A percentile compares a stretch with the other conserved stretches of the same genome.
phyloP scores from a whole-genome alignment of 2,888 invertebrate genomes.

The Lamproptera curius region DNA sequence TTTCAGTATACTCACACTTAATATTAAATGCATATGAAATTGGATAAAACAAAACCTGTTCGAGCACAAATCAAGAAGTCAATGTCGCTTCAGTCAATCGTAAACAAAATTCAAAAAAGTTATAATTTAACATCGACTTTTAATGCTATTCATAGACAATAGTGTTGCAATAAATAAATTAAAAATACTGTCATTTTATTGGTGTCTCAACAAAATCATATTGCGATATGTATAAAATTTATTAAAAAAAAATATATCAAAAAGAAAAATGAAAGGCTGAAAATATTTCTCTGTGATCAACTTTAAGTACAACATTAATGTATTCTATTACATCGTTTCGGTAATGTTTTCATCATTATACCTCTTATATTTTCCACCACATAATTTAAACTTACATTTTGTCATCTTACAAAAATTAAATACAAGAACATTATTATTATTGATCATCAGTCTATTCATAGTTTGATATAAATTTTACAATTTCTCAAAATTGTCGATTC shows the following conservation, averaged over 20 bases:
- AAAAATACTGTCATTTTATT: constrained; percentile 72
- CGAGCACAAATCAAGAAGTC: constrained; percentile 57
- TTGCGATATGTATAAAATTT: constrained; percentile 34
- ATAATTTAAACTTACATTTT: constrained; percentile 73
- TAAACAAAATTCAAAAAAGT: constrained; percentile 65
- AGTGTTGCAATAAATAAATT: constrained; percentile 65
- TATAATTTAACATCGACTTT: constrained; percentile 60
- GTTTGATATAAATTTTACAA: constrained; percentile 73
- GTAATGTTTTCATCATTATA: constrained; percentile 38
- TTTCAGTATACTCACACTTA: constrained; percentile 72
- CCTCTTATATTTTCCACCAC: constrained; percentile 49
- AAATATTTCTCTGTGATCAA: constrained; percentile 52
- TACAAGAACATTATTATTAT: constrained; percentile 73
- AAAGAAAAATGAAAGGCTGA: constrained; percentile 75
- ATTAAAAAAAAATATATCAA: constrained; percentile 51
- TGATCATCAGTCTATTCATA: constrained; percentile 78
- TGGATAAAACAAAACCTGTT: constrained; percentile 47
- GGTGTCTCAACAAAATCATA: constrained; percentile 47
- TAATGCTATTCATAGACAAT: constrained; percentile 51
- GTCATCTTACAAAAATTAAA: constrained; percentile 77
- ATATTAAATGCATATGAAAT: constrained; percentile 59
- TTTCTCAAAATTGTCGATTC: constrained; percentile 62
- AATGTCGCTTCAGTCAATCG: constrained; percentile 69
- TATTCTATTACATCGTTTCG: constrained; percentile 48
- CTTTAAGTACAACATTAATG: constrained; percentile 67